Evolutionary conservation across 2,888 invertebrate genomes (phyloP), one percentile per base, ranked within the genome.

Genomic region (Oscheius sp.): DNA sequence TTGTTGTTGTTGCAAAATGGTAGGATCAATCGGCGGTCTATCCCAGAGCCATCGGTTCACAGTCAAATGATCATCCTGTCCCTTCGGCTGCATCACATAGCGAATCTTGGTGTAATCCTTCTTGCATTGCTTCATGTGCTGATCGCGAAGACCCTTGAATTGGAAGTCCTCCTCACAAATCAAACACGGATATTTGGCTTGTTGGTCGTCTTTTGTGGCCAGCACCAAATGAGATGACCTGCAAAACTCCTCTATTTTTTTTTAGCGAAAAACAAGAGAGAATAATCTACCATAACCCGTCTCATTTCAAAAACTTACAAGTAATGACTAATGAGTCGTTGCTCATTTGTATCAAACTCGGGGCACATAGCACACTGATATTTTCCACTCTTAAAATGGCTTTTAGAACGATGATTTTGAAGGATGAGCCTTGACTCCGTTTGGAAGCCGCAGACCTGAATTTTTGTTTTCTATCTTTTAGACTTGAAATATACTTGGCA

Each of bases 41-140:
- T 79, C 79, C 85, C 85, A 85, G n/a, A 85, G 70, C 85, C 85
- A 85, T 6, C 77, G 70, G 69, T 85, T 86, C 17, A 85, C 52
- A 17, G 66, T 68, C 20, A 74, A 69, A 39, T 72, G 63, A 57
- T 83, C 81, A 8, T 82, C 82, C 25, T 76, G 70, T 12, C 55
- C 45, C 63, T 72, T 80, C 6, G 78, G 78, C 25, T 61, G 70
- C 78, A 77, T 78, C 3, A 82, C 72, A 57, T 74, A 73, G 12
- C 80, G 66, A 10, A 77, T 69, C 45, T 74, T 73, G 50, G 73
- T 67, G 52, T 75, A 76, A 64, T 84, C 83, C n/a, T 79, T 75
- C 68, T 84, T 84, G 72, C 85, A 85, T 27, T 66, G 48, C 53
- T 78, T 72, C 68, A 73, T 72, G 53, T 80, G 80, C 48, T 72